Evolutionary conservation across 2,888 invertebrate species (phyloP).

Genomic region (Andrena chrysosceles): DNA sequence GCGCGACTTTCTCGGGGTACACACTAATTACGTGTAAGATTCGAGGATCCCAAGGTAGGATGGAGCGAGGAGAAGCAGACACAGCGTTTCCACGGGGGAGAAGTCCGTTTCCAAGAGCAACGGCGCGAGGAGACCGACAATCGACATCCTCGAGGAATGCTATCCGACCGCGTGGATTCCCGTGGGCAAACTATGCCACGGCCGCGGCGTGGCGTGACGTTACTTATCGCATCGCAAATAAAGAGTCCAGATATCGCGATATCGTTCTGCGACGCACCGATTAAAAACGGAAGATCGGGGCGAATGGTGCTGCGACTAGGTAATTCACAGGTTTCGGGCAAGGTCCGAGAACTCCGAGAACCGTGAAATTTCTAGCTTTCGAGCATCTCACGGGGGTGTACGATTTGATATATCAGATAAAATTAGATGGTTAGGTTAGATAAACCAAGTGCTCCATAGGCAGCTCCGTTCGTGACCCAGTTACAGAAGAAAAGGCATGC

Average conservation of each 20-base stretch:
- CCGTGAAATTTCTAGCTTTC: not conserved
- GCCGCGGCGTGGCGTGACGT: too few species aligned
- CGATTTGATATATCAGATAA: too few species aligned
- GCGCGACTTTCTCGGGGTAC: too few species aligned
- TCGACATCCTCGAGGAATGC: conserved; percentile 21
- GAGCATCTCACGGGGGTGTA: not conserved
- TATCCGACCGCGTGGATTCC: conserved; percentile 31
- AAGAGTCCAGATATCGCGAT: conserved; percentile 50
- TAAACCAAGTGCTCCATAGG: not conserved
- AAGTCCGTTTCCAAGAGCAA: not conserved
- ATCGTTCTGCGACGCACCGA: conserved; percentile 45
- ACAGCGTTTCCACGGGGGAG: not conserved
- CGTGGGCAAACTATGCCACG: conserved; percentile 38
- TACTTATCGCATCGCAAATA: conserved; percentile 59
- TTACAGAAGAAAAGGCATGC: not conserved
- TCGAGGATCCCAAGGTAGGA: too few species aligned
- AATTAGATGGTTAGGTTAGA: not conserved
- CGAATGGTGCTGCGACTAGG: not conserved
- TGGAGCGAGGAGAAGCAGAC: too few species aligned
- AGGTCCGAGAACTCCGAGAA: not conserved
- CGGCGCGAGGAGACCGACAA: not conserved
- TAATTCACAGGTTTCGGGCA: not conserved
- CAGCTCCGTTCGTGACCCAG: not conserved
- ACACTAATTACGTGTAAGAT: too few species aligned
- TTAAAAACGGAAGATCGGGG: conserved; percentile 37